Evolutionary conservation across 2,888 invertebrate genomes (phyloP).

Genomic region (Gandaritis pyraliata): DNA sequence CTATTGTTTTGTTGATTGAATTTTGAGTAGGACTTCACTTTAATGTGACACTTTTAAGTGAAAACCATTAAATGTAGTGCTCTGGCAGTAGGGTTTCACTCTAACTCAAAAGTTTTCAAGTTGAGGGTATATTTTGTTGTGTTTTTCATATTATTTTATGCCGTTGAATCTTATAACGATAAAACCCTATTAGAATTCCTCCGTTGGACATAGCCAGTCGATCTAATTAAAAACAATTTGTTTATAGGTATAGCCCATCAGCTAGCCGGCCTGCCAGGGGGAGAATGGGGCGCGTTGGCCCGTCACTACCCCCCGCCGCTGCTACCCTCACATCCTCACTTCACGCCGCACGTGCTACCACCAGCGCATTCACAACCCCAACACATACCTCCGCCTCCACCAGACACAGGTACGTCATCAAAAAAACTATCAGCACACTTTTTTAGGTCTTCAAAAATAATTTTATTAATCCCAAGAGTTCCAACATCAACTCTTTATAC

Average conservation of each 20-base stretch:
- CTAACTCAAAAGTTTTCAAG: too few relatives aligned
- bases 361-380: constrained; percentile 80
- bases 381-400: constrained; percentile 77
- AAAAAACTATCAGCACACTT: constrained; percentile 6
- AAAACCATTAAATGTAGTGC: constrained; percentile 18
- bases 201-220: too few relatives aligned
- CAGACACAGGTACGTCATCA: constrained; percentile 71
- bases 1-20: constrained; percentile 77
- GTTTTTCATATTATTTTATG: too few relatives aligned
- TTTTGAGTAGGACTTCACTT: constrained; percentile 53
- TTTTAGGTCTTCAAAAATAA: too few relatives aligned
- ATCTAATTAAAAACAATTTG: background rate
- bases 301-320: constrained; percentile 83
- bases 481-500: too few relatives aligned
- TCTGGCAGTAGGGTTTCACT: constrained; percentile 11
- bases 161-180: too few relatives aligned
- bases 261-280: constrained; percentile 87
- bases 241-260: constrained; percentile 89
- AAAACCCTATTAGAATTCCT: too few relatives aligned
- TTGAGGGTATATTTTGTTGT: too few relatives aligned
- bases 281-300: constrained; percentile 86
- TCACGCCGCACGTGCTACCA: constrained; percentile 83
- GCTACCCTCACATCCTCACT: constrained; percentile 82
- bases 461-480: too few relatives aligned
- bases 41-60: constrained; percentile 41